phyloP scores from a whole-genome alignment of 2,113 vertebrate species.

The Fregetta grallaria region DNA sequence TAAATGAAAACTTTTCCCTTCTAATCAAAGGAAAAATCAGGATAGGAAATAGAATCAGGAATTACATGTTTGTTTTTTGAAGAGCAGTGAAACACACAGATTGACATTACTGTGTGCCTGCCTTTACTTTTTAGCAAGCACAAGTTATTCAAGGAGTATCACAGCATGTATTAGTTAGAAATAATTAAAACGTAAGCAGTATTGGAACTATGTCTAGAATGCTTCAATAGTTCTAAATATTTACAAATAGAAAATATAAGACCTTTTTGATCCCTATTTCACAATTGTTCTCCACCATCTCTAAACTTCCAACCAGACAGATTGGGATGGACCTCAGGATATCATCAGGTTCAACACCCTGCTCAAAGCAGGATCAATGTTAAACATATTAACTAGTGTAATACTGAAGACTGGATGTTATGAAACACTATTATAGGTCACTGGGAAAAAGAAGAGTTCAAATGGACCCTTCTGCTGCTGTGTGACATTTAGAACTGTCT shows the following conservation, averaged over 20 bases:
- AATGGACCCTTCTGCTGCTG: background rate
- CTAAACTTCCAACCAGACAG: background rate
- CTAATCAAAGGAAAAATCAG: background rate
- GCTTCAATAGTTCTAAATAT: constrained; percentile 58
- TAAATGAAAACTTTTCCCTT: background rate
- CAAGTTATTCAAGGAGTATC: constrained; percentile 69
- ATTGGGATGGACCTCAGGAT: background rate
- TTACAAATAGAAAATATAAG: constrained; percentile 37
- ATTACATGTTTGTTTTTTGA: constrained; percentile 33
- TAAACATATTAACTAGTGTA: background rate
- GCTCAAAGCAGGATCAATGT: background rate
- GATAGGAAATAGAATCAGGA: background rate
- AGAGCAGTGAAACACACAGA: constrained; percentile 32
- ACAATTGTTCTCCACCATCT: background rate
- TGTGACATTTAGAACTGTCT: background rate
- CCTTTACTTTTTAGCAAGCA: constrained; percentile 64
- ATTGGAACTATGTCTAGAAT: background rate
- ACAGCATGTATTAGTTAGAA: constrained; percentile 61
- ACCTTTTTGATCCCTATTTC: background rate
- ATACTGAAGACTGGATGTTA: background rate
- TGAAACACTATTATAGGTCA: background rate
- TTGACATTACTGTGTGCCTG: constrained; percentile 51
- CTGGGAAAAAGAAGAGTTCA: background rate
- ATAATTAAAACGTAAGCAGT: constrained; percentile 60
- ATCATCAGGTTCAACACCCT: background rate